Conservation (phyloP, 2,797 vertebrate genomes). For the Crenuchus spilurus region DNA sequence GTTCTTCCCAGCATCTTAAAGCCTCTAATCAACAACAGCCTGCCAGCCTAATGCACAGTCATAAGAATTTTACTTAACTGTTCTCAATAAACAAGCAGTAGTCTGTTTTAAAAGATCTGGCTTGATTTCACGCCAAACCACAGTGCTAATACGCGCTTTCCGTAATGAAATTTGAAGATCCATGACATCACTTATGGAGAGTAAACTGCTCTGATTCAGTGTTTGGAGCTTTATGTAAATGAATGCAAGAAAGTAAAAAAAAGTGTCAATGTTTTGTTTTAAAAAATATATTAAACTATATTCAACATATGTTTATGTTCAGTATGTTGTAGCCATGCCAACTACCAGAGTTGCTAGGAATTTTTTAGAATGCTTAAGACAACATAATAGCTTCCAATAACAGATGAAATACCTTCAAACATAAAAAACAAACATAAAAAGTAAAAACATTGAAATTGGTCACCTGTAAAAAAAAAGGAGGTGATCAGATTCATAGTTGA, state of each 20-base stretch:
- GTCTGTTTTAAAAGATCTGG: constrained; percentile 15
- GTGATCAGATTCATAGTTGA: too few relatives aligned
- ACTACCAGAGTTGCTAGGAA: too few relatives aligned
- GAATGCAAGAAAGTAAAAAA: neutral
- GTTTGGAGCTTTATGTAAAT: constrained; percentile 4
- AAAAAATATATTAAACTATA: too few relatives aligned
- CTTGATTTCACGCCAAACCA: constrained; percentile 33
- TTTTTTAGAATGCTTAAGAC: too few relatives aligned
- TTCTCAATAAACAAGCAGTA: neutral
- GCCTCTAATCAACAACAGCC: constrained; percentile 27
- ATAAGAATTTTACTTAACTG: neutral
- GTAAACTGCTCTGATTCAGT: constrained; percentile 10
- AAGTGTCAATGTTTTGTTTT: too few relatives aligned
- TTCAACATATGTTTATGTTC: too few relatives aligned
- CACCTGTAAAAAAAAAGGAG: too few relatives aligned
- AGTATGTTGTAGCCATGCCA: too few relatives aligned
- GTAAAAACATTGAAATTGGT: too few relatives aligned
- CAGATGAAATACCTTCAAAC: too few relatives aligned
- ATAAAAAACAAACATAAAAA: too few relatives aligned
- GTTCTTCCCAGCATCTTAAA: constrained; percentile 7
- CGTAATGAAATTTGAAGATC: constrained; percentile 11
- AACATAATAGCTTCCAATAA: too few relatives aligned
- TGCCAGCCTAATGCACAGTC: neutral
- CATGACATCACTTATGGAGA: constrained; percentile 8
- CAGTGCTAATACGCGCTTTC: constrained; percentile 8